Evolutionary conservation across 37 sponge, comb jelly and placozoan species (phyloP).

Genomic region (Halisarca cf. caerulea): DNA sequence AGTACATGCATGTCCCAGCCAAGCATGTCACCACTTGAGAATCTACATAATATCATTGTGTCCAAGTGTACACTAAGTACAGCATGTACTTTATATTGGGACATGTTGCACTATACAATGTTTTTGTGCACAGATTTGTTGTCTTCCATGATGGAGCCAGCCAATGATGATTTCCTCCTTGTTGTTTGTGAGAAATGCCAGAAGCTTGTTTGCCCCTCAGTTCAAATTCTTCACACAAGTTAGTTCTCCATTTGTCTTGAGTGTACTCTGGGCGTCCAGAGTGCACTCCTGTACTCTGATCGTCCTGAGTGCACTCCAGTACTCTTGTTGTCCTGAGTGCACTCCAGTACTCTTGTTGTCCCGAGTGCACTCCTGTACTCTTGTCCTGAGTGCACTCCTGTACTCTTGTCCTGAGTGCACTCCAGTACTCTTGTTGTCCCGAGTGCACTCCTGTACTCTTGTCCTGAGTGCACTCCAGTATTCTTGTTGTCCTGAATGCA

Average conservation of each 20-base stretch:
- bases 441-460: background rate
- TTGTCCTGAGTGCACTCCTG: background rate
- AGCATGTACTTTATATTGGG: too few relatives aligned
- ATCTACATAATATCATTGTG: too few relatives aligned
- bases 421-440: background rate
- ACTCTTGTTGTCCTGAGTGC: background rate
- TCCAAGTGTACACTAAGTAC: too few relatives aligned
- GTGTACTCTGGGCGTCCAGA: background rate
- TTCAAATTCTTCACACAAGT: background rate
- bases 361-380: background rate
- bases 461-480: background rate
- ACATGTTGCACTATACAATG: too few relatives aligned
- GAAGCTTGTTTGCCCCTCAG: conserved; percentile 10
- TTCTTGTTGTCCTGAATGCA: background rate
- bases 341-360: background rate
- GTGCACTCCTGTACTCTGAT: background rate
- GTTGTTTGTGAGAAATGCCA: conserved; percentile 65
- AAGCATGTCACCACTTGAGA: too few relatives aligned
- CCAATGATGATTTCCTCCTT: conserved; percentile 47
- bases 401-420: background rate
- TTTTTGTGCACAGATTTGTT: too few relatives aligned
- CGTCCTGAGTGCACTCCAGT: background rate
- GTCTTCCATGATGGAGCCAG: conserved; percentile 31
- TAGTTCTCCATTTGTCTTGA: background rate
- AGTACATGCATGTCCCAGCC: too few relatives aligned